Evolutionary conservation across 2,113 vertebrate genomes (phyloP).

Genomic region (Gadus macrocephalus): DNA sequence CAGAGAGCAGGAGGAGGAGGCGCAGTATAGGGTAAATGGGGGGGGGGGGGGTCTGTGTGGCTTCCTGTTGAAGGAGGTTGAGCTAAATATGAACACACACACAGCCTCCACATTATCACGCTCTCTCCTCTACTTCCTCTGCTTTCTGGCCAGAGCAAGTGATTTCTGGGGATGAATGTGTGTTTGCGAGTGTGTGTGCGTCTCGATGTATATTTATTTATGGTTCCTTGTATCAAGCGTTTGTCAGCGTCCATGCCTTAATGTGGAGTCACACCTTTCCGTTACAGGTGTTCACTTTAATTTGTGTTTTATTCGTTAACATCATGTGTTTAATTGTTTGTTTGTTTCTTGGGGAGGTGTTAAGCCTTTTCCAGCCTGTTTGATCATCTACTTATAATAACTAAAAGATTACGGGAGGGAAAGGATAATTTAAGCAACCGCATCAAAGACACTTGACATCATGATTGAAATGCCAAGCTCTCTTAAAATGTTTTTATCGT

Average conservation of each 20-base stretch:
- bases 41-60: slow-evolving; percentile 31
- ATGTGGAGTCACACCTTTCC: slow-evolving; percentile 57
- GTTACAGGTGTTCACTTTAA: slow-evolving; percentile 48
- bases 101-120: neutral
- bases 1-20: neutral
- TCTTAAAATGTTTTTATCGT: slow-evolving; percentile 52
- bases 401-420: slow-evolving; percentile 5
- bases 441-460: slow-evolving; percentile 42
- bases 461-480: slow-evolving; percentile 54
- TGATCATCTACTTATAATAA: slow-evolving; percentile 31
- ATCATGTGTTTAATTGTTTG: slow-evolving; percentile 48
- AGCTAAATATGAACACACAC: too few relatives aligned
- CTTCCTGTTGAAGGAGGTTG: neutral
- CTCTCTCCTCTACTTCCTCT: neutral
- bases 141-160: slow-evolving; percentile 27
- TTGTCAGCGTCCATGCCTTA: slow-evolving; percentile 59
- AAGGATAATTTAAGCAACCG: slow-evolving; percentile 14
- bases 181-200: slow-evolving; percentile 40
- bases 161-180: slow-evolving; percentile 39
- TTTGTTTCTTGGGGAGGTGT: slow-evolving; percentile 23
- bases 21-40: slow-evolving; percentile 19
- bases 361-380: neutral
- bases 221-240: slow-evolving; percentile 31
- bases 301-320: slow-evolving; percentile 41
- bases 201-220: slow-evolving; percentile 23